Evolutionary conservation across 2,797 vertebrate species (phyloP), one percentile per base, ranked within the genome.

Genomic region (Halcyon chelicuti): DNA sequence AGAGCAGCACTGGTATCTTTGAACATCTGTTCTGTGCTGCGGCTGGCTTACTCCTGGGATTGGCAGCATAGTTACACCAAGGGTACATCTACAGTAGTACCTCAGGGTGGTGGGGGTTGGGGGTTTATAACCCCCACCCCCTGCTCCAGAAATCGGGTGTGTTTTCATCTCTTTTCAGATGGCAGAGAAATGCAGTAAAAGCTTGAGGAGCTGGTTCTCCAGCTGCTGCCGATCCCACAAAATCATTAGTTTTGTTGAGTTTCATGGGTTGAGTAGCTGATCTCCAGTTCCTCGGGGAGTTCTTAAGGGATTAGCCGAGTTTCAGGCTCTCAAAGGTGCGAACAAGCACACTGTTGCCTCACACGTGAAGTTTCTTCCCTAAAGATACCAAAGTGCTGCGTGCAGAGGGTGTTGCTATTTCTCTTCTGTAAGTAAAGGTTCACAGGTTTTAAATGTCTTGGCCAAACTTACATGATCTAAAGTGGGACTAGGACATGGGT

Each of bases 291-390:
- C 42, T 90, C 26, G 46, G 33, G 71, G 77, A 88, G 91, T 65
- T 94, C 88, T 92, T 92, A 85, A 77, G 77, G 93, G 92, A 96
- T 95, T 95, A 94, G 54, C 71, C n/a, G 94, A 91, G 83, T 94
- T 95, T 94, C 93, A 94, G 84, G 77, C 83, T 95, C 67, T 71
- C 57, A 54, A 88, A 87, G 80, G 71, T 58, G 40, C 17, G 23
- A 88, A 79, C 78, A 95, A 96, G 92, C 85, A 73, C 67, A 67
- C 57, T 71, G 61, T 93, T 93, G 78, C 86, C 65, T 95, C 93
- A 97, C 74, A 52, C 0, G 1, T 77, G 54, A 86, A 79, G 60
- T 88, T 90, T 96, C 90, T 95, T 73, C 80, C 77, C 88, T 72
- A 33, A 67, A 94, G 67, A 49, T 92, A 79, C 84, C 77, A 39